A percentile compares a stretch with the other conserved stretches of the same genome.
Conservation (phyloP, 2,797 vertebrate species). For the Carcharodon carcharias region DNA sequence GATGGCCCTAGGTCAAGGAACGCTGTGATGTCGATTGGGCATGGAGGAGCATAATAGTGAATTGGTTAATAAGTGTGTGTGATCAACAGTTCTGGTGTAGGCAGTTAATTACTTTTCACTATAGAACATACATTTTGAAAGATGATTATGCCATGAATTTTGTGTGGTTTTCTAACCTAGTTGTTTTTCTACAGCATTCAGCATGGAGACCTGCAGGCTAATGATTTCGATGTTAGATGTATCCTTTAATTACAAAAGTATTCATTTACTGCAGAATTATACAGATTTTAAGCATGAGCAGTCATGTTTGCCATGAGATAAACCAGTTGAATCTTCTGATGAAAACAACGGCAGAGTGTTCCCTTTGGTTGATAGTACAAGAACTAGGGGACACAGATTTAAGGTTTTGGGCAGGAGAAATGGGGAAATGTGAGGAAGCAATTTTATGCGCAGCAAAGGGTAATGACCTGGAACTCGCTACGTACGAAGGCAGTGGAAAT, state of each 20-base stretch:
- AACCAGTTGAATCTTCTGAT: background rate
- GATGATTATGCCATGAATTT: background rate
- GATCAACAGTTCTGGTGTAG: background rate
- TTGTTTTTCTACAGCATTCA: conserved; percentile 72
- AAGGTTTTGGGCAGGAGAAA: no score
- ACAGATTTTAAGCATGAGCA: background rate
- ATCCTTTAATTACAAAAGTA: conserved; percentile 65
- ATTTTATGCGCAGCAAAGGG: background rate
- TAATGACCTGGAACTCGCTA: background rate
- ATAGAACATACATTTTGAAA: background rate
- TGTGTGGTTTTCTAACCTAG: conserved; percentile 29
- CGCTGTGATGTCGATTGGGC: background rate
- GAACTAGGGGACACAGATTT: no score
- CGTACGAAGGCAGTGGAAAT: background rate
- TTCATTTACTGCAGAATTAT: background rate
- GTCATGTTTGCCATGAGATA: background rate
- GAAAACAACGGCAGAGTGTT: background rate
- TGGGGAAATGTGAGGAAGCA: no score
- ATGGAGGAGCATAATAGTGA: background rate
- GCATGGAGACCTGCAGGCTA: conserved; percentile 82
- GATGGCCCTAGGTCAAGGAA: background rate
- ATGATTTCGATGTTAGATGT: conserved; percentile 96
- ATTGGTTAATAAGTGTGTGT: background rate
- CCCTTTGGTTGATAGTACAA: background rate
- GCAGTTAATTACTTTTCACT: background rate